Evolutionary conservation across 2,797 vertebrate genomes (phyloP).

Genomic region (Muscicapa striata): DNA sequence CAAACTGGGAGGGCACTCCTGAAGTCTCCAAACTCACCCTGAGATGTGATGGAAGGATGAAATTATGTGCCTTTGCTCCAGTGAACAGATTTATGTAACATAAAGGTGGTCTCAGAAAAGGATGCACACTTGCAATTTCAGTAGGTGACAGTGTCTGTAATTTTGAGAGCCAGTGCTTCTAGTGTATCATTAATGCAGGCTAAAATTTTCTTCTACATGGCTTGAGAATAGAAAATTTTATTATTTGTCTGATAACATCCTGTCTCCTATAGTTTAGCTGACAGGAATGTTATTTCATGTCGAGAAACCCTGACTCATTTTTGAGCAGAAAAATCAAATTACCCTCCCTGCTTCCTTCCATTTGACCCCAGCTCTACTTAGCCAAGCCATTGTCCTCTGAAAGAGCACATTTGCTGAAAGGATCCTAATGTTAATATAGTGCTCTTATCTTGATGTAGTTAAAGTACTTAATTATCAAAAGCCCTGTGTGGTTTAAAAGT

Average conservation of each 20-base stretch:
- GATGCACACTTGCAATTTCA: not conserved
- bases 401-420: not conserved
- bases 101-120: not conserved
- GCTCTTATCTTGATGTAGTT: not conserved
- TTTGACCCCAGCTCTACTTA: not conserved
- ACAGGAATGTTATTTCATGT: not conserved
- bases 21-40: not conserved
- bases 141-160: not conserved
- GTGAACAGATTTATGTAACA: not conserved
- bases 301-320: not conserved
- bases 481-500: not conserved
- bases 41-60: not conserved
- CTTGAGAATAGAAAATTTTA: not conserved
- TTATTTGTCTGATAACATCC: not conserved
- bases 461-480: not conserved
- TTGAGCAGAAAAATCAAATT: conserved; percentile 13
- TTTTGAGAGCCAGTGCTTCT: not conserved
- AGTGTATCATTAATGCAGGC: not conserved
- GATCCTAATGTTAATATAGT: not conserved
- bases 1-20: not conserved
- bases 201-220: not conserved
- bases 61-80: not conserved
- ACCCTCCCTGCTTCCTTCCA: not conserved
- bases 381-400: not conserved
- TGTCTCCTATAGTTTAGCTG: not conserved